Base-by-base conservation (phyloP, 2,113 vertebrate genomes). In the Pongo pygmaeus region DNA sequence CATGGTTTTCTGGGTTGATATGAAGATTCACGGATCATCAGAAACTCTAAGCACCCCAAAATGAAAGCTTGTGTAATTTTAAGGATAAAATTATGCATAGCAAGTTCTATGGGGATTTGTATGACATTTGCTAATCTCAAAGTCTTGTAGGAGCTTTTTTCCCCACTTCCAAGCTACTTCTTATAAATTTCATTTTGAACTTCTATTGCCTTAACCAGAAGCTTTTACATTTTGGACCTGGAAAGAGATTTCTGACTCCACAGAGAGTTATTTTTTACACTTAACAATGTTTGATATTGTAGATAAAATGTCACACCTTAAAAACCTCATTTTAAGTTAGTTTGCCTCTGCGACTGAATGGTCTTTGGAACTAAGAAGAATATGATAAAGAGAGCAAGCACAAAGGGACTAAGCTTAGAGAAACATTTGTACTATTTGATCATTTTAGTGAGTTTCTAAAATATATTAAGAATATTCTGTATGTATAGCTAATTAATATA, bases 201-300 rank as follows among this genome's bases (percentile, higher is more conserved):
- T 94, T 93, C 88, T 80, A 96, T 89, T 95, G 43, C 69, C 92
- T 96, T 95, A 85, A 95, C n/a, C 55, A 83, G 92, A 96, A 93
- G 40, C n/a, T 94, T 96, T 97, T 91, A 79, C 77, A 79, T 81
- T 96, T 94, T 96, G 93, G 43, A 91, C 81, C 83, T 86, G 30
- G 80, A 86, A 80, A 18, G 59, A 81, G 90, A 84, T 96, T 96
- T 94, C 67, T 84, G 69, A 92, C 74, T 96, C 94, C 35, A 30
- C 8, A 2, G 48, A 52, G 97, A 86, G 90, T 95, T 93, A 52
- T 90, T 97, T 83, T 96, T 96, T 75, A 95, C 22, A 32, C 50
- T 97, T 91, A 92, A 81, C 90, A 84, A 86, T 97, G 84, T 97
- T 97, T 93, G 94, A 97, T 96, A 95, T 78, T 92, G 57, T 92